Base-by-base conservation (phyloP, 1,140 invertebrate species). In the Rhynchophorus ferrugineus region DNA sequence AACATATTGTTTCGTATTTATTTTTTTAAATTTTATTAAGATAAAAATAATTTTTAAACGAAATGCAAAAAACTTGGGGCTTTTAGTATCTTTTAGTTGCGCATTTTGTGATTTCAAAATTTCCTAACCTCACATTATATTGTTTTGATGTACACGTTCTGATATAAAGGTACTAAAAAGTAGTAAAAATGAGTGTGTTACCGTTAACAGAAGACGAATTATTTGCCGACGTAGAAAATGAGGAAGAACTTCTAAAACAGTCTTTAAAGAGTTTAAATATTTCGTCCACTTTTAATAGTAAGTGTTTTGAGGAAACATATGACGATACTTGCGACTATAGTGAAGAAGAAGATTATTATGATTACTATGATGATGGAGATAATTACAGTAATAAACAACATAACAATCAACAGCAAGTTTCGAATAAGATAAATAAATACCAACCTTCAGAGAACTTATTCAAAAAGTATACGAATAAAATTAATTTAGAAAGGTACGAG, bases 401-500 rank as follows among this genome's bases (percentile, higher is more conserved):
- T 17, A 54, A 29, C 3, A 62, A 66, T 62, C 54, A 58, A 41
- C 84, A 85, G 68, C 69, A 67, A 36, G 61, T 72, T 11, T 78
- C 79, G n/a, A 80, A 75, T 21, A 85, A 83, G 71, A 54, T 84
- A 9, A 75, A 67, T n/a, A 78, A 75, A 53, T 91, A 79, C 66
- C 90, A 93, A 67, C 87, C 89, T 2, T 75, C 73, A 38, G 88
- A 91, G 36, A 91, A 92, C 61, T 60, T 91, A 0, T 81, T 89
- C 43, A 80, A 82, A 47, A 88, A 85, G 56, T 92, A 81, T 68
- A 70, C 81, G 0, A 80, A 87, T 57, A 90, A 87, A 74, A 90
- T 95, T 19, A 92, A 89, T 73, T 75, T 93, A 9, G 86, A 90
- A 52, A 83, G 84, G 67, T 91, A 91, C 66, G 83, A 86, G 67